phyloP scores from a whole-genome alignment of 2,888 invertebrate genomes.

The Apodemia duryi region DNA sequence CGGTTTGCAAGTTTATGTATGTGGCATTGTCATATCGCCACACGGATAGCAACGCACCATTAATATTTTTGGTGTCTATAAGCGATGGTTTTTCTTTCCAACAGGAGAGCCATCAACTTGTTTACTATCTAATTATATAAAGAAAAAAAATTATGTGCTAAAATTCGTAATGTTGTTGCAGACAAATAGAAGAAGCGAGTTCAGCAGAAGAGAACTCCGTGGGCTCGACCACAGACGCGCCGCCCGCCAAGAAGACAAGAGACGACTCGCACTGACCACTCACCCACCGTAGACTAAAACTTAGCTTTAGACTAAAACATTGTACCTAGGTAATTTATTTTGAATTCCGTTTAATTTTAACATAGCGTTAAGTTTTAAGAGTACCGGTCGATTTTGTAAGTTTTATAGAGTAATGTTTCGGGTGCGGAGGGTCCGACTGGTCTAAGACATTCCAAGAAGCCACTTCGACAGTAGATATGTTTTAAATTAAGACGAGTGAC shows the following conservation, averaged over 20 bases:
- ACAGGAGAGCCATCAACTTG: too few species aligned
- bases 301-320: slow-evolving; percentile 78
- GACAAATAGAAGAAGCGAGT: slow-evolving; percentile 74
- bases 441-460: slow-evolving; percentile 36
- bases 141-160: too few species aligned
- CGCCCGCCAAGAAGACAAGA: slow-evolving; percentile 67
- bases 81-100: too few species aligned
- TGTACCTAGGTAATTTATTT: slow-evolving; percentile 81
- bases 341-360: slow-evolving; percentile 79
- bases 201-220: slow-evolving; percentile 78
- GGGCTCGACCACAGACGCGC: slow-evolving; percentile 59
- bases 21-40: too few species aligned
- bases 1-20: too few species aligned
- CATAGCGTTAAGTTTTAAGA: slow-evolving; percentile 74
- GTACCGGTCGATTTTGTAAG: slow-evolving; percentile 78
- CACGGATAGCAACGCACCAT: too few species aligned
- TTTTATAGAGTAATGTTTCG: slow-evolving; percentile 74
- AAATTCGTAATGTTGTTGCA: slow-evolving; percentile 32
- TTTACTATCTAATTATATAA: too few species aligned
- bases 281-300: slow-evolving; percentile 68
- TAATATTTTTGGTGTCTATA: too few species aligned
- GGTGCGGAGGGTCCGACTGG: slow-evolving; percentile 56
- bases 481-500: background rate
- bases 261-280: slow-evolving; percentile 68
- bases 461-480: background rate